These are phyloP conservation scores for Danaus melanippus DNA, from an alignment of 1,140 invertebrate species.

Conservation along the genomic window DNA sequence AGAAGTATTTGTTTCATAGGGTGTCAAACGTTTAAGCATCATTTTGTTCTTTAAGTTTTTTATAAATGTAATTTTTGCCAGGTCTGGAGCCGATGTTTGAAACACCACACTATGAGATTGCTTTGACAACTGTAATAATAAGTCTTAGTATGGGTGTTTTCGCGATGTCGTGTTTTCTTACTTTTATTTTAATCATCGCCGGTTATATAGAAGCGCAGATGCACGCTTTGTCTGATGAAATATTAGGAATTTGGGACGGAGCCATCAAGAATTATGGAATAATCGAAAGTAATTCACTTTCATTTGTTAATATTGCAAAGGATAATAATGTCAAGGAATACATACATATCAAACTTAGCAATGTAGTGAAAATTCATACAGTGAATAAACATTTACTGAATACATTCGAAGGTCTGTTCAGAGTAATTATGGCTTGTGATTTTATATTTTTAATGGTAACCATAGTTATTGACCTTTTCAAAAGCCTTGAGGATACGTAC, in stretches of 20 bases:
- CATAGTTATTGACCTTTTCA: conserved; percentile 39
- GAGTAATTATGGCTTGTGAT: conserved; percentile 24
- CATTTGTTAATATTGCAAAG: too few relatives aligned
- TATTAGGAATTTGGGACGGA: conserved; percentile 30
- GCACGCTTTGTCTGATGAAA: conserved; percentile 29
- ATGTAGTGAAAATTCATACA: too few relatives aligned
- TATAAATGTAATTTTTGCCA: conserved; percentile 10
- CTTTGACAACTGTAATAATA: conserved; percentile 3
- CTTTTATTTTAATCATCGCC: conserved; percentile 24
- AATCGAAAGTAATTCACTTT: too few relatives aligned
- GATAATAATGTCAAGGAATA: too few relatives aligned
- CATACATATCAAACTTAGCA: too few relatives aligned
- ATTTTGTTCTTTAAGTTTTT: too few relatives aligned
- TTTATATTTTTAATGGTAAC: conserved; percentile 24
- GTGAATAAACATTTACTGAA: conserved; percentile 5
- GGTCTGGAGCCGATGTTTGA: conserved; percentile 21
- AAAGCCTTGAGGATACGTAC: conserved; percentile 38
- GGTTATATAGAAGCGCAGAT: conserved; percentile 41
- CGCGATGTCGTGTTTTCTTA: conserved; percentile 19
- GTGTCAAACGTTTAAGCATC: too few relatives aligned
- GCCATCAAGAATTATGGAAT: too few relatives aligned
- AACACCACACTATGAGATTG: conserved; percentile 30
- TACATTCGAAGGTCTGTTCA: conserved; percentile 5
- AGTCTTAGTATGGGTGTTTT: conserved; percentile 16
- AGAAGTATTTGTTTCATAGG: too few relatives aligned